These are phyloP conservation scores for Corydoras sp. DNA, from an alignment of 2,113 vertebrate species.

Conservation along the genomic window DNA sequence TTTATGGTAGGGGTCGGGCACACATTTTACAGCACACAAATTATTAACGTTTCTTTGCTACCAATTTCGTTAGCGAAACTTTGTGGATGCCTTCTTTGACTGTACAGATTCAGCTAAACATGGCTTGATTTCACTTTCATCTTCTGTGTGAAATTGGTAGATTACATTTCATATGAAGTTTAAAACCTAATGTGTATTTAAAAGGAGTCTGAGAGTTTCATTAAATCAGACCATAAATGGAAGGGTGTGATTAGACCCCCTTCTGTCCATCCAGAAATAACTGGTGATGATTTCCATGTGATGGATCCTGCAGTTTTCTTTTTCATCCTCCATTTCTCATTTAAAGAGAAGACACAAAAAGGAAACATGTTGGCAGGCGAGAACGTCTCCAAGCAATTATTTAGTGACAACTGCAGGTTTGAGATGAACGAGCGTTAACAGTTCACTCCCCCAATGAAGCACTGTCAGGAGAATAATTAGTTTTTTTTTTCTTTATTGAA, in stretches of 20 bases:
- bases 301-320: constrained; percentile 1
- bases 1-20: neutral
- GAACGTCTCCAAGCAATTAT: constrained; percentile 41
- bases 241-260: neutral
- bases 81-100: too few relatives aligned
- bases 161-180: too few relatives aligned
- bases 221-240: constrained; percentile 14
- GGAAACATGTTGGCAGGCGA: constrained; percentile 25
- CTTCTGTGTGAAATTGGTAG: too few relatives aligned
- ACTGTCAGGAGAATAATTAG: neutral
- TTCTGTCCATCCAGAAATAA: constrained; percentile 22
- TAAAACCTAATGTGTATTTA: too few relatives aligned
- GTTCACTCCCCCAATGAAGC: neutral
- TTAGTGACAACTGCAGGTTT: constrained; percentile 39
- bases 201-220: constrained; percentile 4
- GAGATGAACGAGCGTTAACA: constrained; percentile 30
- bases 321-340: constrained; percentile 10
- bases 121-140: too few relatives aligned
- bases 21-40: too few relatives aligned
- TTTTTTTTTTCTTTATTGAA: neutral
- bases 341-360: neutral
- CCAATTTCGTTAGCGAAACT: too few relatives aligned
- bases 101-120: too few relatives aligned
- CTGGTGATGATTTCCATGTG: constrained; percentile 29
- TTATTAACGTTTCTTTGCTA: too few relatives aligned